Evolutionary conservation across 2,113 vertebrate genomes (phyloP).

Genomic region (Corydoras maculifer): DNA sequence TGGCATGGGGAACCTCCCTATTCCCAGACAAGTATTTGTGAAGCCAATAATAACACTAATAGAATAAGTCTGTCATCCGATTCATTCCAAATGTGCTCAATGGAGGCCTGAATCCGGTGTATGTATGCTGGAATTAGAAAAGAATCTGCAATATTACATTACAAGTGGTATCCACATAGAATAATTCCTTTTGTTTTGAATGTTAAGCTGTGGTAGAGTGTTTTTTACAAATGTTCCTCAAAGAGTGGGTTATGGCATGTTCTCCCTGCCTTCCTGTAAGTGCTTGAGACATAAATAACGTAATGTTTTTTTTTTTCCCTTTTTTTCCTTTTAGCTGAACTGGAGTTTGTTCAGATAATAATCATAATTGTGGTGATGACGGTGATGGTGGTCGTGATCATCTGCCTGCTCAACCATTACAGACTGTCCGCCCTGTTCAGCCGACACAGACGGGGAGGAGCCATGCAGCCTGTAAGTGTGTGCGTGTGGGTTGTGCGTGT

Average conservation of each 20-base stretch:
- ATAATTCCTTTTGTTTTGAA: background rate
- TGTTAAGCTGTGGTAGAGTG: background rate
- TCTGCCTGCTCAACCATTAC: conserved; percentile 96
- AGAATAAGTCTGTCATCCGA: too few species aligned
- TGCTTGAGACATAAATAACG: background rate
- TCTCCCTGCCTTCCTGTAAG: too few species aligned
- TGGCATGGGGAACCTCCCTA: too few species aligned
- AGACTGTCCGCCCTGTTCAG: conserved; percentile 91
- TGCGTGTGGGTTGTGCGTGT: conserved; percentile 39
- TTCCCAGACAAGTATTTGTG: too few species aligned
- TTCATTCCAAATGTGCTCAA: too few species aligned
- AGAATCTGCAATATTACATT: too few species aligned
- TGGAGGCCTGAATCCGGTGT: too few species aligned
- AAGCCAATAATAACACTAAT: too few species aligned
- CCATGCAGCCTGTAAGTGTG: conserved; percentile 78
- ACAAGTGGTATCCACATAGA: too few species aligned
- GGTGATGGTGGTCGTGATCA: conserved; percentile 94
- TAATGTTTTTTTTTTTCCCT: conserved; percentile 7
- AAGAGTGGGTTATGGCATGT: too few species aligned
- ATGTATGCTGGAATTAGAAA: too few species aligned
- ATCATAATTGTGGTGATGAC: conserved; percentile 95
- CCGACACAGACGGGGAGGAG: conserved; percentile 76
- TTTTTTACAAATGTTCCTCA: too few species aligned
- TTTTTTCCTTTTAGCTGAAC: conserved; percentile 74
- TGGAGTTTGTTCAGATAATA: conserved; percentile 96